Evolutionary conservation across 2,888 invertebrate species (phyloP).

Genomic region (Caenorhabditis angaria): DNA sequence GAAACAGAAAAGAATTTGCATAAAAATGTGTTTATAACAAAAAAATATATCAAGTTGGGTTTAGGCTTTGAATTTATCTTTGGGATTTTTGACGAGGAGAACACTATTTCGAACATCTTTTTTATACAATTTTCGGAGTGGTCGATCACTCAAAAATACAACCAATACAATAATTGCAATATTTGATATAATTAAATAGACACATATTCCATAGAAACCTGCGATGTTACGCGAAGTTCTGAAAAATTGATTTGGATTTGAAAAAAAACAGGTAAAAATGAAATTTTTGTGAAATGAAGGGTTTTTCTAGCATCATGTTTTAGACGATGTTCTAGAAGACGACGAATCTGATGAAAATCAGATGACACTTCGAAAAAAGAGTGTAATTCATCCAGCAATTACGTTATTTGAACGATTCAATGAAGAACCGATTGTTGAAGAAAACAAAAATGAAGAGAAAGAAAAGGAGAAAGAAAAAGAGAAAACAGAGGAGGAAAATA

Average conservation of each 20-base stretch:
- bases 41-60: background rate
- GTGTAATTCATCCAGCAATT: slow-evolving; percentile 38
- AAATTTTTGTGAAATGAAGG: too few species aligned
- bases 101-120: background rate
- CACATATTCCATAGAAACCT: background rate
- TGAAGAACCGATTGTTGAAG: slow-evolving; percentile 13
- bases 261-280: too few species aligned
- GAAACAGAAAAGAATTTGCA: too few species aligned
- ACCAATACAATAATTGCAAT: background rate
- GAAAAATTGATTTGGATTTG: too few species aligned
- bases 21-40: too few species aligned
- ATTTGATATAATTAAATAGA: background rate
- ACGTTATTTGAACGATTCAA: slow-evolving; percentile 33
- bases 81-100: background rate
- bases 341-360: slow-evolving; percentile 45
- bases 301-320: slow-evolving; percentile 54
- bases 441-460: slow-evolving; percentile 10
- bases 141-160: background rate
- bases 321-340: slow-evolving; percentile 54
- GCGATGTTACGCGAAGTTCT: background rate
- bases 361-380: slow-evolving; percentile 29
- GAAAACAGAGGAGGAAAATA: too few species aligned
- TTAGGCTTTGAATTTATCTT: too few species aligned
- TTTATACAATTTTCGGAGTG: background rate
- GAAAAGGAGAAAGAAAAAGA: slow-evolving; percentile 6